Evolutionary conservation across 2,888 invertebrate species (phyloP).

Genomic region (Automeris io): DNA sequence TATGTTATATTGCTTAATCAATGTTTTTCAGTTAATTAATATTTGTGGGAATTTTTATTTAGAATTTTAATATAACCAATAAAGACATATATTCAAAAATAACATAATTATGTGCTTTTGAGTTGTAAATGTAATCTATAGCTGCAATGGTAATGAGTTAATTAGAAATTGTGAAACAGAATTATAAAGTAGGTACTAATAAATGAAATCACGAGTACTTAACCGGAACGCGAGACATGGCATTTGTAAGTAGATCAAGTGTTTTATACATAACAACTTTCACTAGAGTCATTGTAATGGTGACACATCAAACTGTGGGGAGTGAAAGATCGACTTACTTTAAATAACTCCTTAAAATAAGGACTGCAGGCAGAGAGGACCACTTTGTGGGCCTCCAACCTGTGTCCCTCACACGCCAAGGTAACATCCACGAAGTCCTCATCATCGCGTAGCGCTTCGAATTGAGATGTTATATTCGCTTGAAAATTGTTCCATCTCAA

Average conservation of each 20-base stretch:
- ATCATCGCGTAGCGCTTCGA: conserved; percentile 89
- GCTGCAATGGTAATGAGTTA: conserved; percentile 62
- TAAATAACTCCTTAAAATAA: conserved; percentile 91
- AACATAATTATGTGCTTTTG: conserved; percentile 35
- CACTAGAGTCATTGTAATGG: conserved; percentile 77
- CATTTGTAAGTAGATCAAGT: conserved; percentile 78
- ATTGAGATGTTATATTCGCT: conserved; percentile 91
- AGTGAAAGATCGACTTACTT: conserved; percentile 81
- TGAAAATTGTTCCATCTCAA: conserved; percentile 94
- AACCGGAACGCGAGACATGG: conserved; percentile 77
- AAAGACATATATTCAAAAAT: conserved; percentile 22
- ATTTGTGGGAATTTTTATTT: conserved; percentile 34
- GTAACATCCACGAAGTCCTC: conserved; percentile 94
- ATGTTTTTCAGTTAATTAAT: conserved; percentile 22
- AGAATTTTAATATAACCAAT: conserved; percentile 35
- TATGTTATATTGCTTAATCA: not conserved
- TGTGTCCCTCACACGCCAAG: conserved; percentile 89
- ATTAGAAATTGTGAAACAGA: conserved; percentile 76
- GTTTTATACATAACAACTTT: conserved; percentile 78
- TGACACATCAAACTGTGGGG: conserved; percentile 77
- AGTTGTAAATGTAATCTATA: conserved; percentile 42
- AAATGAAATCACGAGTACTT: conserved; percentile 77
- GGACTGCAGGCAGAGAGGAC: conserved; percentile 91
- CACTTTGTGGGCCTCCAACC: conserved; percentile 90
- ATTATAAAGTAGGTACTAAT: conserved; percentile 73